A percentile compares a stretch with the other conserved stretches of the same genome.
Conservation (phyloP, 2,113 vertebrate genomes). For the Plestiodon gilberti region DNA sequence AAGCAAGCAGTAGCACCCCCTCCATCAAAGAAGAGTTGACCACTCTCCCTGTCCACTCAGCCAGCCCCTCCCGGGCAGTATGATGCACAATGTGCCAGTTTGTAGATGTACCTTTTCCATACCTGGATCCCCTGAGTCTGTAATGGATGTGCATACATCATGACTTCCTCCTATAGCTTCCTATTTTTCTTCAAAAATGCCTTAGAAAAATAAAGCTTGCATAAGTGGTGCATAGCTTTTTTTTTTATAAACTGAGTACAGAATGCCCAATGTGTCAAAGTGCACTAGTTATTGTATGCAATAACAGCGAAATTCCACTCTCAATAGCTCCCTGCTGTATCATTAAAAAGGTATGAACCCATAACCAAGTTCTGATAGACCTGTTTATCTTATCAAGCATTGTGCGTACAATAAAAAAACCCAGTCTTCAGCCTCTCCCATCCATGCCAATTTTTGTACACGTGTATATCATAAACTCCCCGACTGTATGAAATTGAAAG, state of each 20-base stretch:
- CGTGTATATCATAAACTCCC: not conserved
- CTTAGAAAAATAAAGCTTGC: not conserved
- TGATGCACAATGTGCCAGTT: accelerated
- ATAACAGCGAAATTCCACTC: constrained; percentile 21
- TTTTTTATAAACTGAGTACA: constrained; percentile 38
- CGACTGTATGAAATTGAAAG: not conserved
- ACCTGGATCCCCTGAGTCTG: not conserved
- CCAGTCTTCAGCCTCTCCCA: not conserved
- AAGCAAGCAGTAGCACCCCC: no score
- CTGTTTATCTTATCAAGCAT: not conserved
- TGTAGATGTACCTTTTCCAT: not conserved
- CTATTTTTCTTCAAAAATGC: constrained; percentile 2
- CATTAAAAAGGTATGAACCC: constrained; percentile 2
- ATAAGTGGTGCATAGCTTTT: not conserved
- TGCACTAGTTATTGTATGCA: constrained; percentile 13
- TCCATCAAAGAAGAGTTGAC: no score
- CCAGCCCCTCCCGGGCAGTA: no score
- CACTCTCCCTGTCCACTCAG: no score
- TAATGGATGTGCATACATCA: not conserved
- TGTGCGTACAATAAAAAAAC: not conserved
- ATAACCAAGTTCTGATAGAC: constrained; percentile 22
- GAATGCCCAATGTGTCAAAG: not conserved
- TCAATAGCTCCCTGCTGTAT: not conserved
- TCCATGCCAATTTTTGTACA: not conserved
- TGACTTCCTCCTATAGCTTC: not conserved